phyloP scores from a whole-genome alignment of 2,113 vertebrate genomes.

The Gallinago undulata region DNA sequence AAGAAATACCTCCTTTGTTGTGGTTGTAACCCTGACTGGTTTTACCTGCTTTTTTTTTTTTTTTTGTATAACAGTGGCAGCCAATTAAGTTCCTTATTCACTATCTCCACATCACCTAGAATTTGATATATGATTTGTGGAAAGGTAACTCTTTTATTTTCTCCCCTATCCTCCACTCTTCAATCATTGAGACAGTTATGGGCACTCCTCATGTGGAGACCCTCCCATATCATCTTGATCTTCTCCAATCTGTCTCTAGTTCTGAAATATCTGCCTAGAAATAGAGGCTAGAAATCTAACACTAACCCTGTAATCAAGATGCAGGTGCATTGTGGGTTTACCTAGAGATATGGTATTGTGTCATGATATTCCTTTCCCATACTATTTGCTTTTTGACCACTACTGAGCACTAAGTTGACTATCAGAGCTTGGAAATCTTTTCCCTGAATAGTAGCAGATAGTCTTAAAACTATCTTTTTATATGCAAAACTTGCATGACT shows the following conservation, averaged over 20 bases:
- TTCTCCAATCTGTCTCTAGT: neutral
- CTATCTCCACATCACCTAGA: neutral
- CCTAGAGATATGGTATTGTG: neutral
- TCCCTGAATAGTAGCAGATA: neutral
- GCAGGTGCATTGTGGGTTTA: neutral
- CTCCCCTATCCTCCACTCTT: neutral
- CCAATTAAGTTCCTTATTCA: neutral
- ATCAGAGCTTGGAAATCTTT: neutral
- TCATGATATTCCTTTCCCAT: neutral
- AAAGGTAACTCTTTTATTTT: neutral
- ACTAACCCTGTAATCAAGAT: neutral
- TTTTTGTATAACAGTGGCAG: neutral
- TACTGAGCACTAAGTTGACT: neutral
- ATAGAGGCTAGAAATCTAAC: neutral
- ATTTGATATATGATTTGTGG: neutral
- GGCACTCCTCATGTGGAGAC: neutral
- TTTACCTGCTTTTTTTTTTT: neutral
- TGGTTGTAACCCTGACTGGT: neutral
- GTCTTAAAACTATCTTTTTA: neutral
- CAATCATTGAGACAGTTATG: fast-evolving
- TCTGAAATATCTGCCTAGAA: neutral
- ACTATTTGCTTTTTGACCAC: neutral
- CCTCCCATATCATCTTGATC: neutral
- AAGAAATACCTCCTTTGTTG: neutral
- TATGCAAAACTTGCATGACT: neutral